phyloP scores from a whole-genome alignment of 1,140 invertebrate genomes.

The Drosophila nasuta region DNA sequence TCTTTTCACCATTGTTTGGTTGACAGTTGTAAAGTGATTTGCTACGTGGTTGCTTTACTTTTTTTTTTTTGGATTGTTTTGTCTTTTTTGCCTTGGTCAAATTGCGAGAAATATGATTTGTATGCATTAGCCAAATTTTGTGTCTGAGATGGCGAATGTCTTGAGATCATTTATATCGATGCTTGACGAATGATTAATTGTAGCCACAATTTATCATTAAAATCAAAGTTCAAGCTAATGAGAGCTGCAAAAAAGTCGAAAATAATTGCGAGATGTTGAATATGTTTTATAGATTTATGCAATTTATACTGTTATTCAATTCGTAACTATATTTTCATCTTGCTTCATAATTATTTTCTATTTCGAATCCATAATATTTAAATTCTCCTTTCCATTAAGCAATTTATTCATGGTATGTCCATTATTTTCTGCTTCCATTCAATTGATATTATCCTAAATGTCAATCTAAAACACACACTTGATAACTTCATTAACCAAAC shows the following conservation, averaged over 20 bases:
- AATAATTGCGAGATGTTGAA: background rate
- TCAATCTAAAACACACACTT: background rate
- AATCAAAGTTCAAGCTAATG: background rate
- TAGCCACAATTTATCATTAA: constrained; percentile 2
- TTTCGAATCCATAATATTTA: background rate
- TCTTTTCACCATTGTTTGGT: constrained; percentile 65
- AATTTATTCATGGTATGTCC: too few relatives aligned
- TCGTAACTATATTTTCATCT: too few relatives aligned
- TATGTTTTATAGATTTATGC: background rate
- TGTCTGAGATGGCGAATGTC: constrained; percentile 34
- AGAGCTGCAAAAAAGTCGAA: background rate
- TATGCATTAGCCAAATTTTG: constrained; percentile 63
- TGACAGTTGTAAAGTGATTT: constrained; percentile 82
- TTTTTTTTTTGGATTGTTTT: too few relatives aligned
- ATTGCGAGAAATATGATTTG: constrained; percentile 76
- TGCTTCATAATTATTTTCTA: background rate
- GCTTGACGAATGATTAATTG: constrained; percentile 44
- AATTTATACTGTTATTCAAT: too few relatives aligned
- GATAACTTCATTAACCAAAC: background rate
- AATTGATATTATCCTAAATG: background rate
- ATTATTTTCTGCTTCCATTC: background rate
- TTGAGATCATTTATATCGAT: constrained; percentile 65
- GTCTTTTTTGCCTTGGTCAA: background rate
- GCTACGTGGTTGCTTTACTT: constrained; percentile 57
- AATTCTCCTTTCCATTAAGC: too few relatives aligned